These are phyloP conservation scores for Musca vetustissima DNA, from an alignment of 1,140 invertebrate genomes.

Conservation along the genomic window DNA sequence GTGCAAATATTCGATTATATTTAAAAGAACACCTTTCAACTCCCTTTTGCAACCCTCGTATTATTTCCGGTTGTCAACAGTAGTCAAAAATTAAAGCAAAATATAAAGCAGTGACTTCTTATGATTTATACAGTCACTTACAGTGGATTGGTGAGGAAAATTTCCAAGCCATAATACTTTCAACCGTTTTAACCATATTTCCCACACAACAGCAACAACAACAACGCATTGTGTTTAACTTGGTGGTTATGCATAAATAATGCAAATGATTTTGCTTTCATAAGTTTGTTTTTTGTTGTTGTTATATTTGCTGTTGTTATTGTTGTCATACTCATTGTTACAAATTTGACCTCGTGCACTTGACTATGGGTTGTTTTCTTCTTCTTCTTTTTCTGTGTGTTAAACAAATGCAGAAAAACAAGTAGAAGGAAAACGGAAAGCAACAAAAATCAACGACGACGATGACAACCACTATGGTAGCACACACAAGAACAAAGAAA, in stretches of 20 bases:
- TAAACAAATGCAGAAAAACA: slow-evolving; percentile 11
- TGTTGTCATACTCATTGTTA: slow-evolving; percentile 3
- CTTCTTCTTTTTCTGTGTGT: background rate
- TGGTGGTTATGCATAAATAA: background rate
- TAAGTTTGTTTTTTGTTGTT: background rate
- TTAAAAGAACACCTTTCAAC: too few species aligned
- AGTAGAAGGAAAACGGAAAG: background rate
- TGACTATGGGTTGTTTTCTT: background rate
- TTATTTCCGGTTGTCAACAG: too few species aligned
- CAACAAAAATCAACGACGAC: background rate
- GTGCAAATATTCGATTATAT: too few species aligned
- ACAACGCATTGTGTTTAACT: background rate
- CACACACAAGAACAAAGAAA: too few species aligned
- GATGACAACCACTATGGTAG: background rate
- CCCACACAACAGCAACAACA: background rate
- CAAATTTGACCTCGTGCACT: slow-evolving; percentile 29
- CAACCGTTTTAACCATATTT: background rate
- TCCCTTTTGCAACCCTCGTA: too few species aligned
- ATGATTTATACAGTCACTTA: too few species aligned
- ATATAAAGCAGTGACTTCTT: too few species aligned
- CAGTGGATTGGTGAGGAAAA: too few species aligned
- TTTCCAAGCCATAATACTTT: too few species aligned
- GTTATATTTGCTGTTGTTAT: slow-evolving; percentile 3
- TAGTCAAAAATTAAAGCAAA: too few species aligned
- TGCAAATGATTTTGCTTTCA: background rate